Conservation (phyloP, 2,888 invertebrate genomes). For the Sepioteuthis lessoniana region DNA sequence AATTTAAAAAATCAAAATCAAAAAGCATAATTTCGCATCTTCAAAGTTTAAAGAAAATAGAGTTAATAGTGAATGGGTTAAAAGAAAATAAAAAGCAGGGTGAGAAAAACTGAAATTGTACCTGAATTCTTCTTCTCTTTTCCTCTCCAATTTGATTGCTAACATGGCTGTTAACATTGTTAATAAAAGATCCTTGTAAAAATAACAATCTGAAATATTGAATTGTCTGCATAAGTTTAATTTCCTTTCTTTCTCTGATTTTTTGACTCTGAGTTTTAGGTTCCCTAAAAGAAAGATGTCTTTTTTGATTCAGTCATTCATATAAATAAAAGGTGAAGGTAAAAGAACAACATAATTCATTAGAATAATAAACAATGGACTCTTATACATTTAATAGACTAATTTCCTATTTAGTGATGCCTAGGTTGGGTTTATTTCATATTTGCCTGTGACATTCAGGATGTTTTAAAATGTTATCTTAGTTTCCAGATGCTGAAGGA, state of each 20-base stretch:
- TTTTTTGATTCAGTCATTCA: neutral
- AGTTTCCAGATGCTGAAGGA: neutral
- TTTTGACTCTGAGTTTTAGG: neutral
- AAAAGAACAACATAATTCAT: neutral
- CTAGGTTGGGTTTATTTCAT: neutral
- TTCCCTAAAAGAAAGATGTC: neutral
- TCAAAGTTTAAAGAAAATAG: no score
- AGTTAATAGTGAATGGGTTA: neutral
- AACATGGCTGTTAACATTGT: conserved; percentile 35
- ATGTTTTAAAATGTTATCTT: neutral
- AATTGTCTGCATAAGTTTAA: neutral
- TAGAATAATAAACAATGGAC: neutral
- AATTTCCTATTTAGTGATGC: neutral
- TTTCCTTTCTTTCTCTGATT: neutral
- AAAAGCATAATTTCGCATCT: no score
- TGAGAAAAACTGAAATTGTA: neutral
- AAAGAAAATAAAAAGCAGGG: no score
- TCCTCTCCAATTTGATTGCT: neutral
- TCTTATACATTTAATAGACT: neutral
- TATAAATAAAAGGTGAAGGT: neutral
- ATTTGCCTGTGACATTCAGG: neutral
- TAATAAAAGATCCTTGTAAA: neutral
- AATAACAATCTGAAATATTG: neutral
- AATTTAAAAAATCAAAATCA: no score
- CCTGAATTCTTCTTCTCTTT: neutral